Conservation (phyloP, 2,888 invertebrate species). For the Heteropelma amictum region DNA sequence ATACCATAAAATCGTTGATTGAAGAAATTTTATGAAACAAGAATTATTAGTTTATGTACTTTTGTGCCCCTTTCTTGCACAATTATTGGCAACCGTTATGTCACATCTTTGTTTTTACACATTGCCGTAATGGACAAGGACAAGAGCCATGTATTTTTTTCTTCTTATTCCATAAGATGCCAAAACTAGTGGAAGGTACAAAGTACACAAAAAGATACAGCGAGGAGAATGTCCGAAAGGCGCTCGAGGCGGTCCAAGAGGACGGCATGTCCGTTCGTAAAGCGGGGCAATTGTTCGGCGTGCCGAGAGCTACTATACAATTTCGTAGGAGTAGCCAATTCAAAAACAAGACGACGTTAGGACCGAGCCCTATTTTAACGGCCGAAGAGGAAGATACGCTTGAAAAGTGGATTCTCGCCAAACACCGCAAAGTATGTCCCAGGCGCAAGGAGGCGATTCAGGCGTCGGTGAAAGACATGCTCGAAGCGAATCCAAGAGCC, state of each 20-base stretch:
- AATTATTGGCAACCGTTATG: constrained; percentile 22
- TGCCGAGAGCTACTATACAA: constrained; percentile 52
- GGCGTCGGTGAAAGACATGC: constrained; percentile 55
- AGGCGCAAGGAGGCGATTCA: constrained; percentile 51
- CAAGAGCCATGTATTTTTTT: no score
- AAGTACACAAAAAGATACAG: constrained; percentile 52
- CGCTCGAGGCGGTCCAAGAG: constrained; percentile 46
- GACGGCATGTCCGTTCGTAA: constrained; percentile 50
- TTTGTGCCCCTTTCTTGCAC: neutral
- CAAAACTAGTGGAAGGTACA: constrained; percentile 51
- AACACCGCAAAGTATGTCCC: constrained; percentile 51
- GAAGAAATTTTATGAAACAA: neutral
- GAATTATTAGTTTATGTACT: neutral
- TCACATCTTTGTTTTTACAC: neutral
- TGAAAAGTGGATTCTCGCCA: constrained; percentile 58
- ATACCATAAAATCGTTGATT: neutral
- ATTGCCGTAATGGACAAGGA: neutral
- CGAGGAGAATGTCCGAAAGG: constrained; percentile 50
- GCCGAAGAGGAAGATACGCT: constrained; percentile 52
- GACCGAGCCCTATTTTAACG: constrained; percentile 50
- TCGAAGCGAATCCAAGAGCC: constrained; percentile 53
- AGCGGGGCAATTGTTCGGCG: constrained; percentile 47
- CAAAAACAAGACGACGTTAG: constrained; percentile 50
- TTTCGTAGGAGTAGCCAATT: constrained; percentile 50
- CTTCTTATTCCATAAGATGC: constrained; percentile 48